Percentiles rank a stretch among this genome's conserved stretches.
Conservation (phyloP, 2,113 vertebrate species). For the Nesogale talazaci region DNA sequence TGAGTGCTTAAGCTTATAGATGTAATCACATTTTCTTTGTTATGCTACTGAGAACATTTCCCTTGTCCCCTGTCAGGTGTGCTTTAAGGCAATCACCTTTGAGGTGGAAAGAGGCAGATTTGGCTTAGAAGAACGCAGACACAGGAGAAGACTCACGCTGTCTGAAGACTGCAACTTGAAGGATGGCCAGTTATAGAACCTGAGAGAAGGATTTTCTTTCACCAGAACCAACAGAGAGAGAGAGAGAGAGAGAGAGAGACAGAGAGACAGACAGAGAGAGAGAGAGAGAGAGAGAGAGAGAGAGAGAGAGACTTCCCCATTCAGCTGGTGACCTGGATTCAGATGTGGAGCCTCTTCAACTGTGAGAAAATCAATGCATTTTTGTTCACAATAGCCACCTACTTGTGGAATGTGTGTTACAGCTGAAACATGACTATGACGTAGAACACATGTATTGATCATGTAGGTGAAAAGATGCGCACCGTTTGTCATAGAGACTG, state of each 20-base stretch:
- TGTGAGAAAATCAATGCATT: background rate
- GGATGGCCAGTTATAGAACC: background rate
- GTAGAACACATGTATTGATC: background rate
- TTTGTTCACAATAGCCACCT: background rate
- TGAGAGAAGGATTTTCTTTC: background rate
- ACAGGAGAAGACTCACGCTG: background rate
- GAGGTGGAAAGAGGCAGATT: background rate
- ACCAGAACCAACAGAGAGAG: background rate
- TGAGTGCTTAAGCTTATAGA: background rate
- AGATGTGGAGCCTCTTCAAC: background rate
- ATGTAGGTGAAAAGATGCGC: background rate
- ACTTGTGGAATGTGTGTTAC: background rate
- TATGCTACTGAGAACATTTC: background rate
- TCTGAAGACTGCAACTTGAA: too few relatives aligned
- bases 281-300: too few relatives aligned
- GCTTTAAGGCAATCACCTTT: background rate
- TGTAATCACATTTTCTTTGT: background rate
- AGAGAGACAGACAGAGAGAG: background rate
- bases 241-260: too few relatives aligned
- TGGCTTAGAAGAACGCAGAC: background rate
- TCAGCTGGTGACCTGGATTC: background rate
- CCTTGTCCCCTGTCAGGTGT: too few relatives aligned
- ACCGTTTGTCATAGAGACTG: rapidly evolving
- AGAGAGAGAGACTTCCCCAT: background rate
- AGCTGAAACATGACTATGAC: background rate